phyloP scores from a whole-genome alignment of 1,140 invertebrate species.

The Pseudoatta argentina region DNA sequence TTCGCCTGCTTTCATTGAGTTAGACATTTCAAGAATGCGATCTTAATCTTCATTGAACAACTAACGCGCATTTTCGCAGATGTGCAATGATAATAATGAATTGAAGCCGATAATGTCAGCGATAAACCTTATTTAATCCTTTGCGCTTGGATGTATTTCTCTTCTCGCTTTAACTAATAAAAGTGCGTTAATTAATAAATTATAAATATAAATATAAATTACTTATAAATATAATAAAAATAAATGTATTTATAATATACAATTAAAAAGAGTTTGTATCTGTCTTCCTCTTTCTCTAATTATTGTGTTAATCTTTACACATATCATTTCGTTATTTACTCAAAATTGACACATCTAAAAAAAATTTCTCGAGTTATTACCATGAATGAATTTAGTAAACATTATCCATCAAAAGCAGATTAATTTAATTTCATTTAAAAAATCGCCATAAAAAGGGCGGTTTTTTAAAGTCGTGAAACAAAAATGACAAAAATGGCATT shows the following conservation, averaged over 20 bases:
- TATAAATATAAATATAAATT: neutral
- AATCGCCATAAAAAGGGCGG: too few species aligned
- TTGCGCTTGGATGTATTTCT: neutral
- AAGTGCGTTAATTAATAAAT: constrained; percentile 5
- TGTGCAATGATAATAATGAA: constrained; percentile 21
- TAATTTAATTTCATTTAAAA: too few species aligned
- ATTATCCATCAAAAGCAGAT: too few species aligned
- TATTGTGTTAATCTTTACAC: too few species aligned
- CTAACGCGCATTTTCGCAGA: constrained; percentile 26
- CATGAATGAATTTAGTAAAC: too few species aligned
- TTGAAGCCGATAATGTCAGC: neutral
- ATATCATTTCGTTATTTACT: too few species aligned
- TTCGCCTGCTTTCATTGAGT: constrained; percentile 42
- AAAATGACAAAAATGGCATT: too few species aligned
- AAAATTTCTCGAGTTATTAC: too few species aligned
- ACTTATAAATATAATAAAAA: neutral
- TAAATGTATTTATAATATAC: neutral
- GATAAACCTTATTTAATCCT: constrained; percentile 3
- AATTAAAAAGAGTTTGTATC: neutral
- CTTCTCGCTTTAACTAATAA: neutral
- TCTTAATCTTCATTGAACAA: constrained; percentile 63
- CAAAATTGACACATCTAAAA: too few species aligned
- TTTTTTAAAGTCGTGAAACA: too few species aligned
- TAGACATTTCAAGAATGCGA: constrained; percentile 73
- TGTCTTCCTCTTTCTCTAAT: neutral